Evolutionary conservation across 2,797 vertebrate species (phyloP), one percentile per base, ranked within the genome.

Genomic region (Arremon brunneinucha): DNA sequence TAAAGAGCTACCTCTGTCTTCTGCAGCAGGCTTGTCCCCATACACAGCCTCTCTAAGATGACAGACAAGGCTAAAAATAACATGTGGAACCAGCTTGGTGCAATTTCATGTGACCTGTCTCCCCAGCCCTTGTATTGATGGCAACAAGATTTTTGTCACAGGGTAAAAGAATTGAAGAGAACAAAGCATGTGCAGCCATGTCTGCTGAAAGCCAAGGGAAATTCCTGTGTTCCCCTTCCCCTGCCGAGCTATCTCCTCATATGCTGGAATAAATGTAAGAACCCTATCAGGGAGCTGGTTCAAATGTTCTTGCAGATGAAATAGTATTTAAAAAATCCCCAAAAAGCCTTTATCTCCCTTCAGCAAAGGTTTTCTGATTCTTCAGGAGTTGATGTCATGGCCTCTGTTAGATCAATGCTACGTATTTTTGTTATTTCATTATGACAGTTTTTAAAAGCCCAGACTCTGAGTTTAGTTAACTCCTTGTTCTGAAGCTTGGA

Each of bases 1-100:
- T 96, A 88, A 95, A 93, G 79, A 94, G 59, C 82, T 93, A 55
- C 91, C 59, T 90, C 91, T 88, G 62, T 94, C 79, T 76, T 97
- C 87, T 93, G 72, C 72, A 94, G 76, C 4, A 1, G 82, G 94
- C 72, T 82, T 56, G 63, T 93, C 69, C 59, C 79, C 1, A 14
- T 76, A 91, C 13, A 2, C 57, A 78, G 79, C 84, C 87, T 91
- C 68, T 91, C 69, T 49, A 59, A 86, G 47, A 91, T 83, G 91
- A 94, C 94, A 96, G 92, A 92, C 94, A 88, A 76, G 63, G 56
- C 82, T 96, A 88, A 94, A 96, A 96, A 96, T 95, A 94, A 90
- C 55, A 76, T 7, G 28, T 87, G 47, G 72, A 81, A 93, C 79
- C 82, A 89, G 76, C 89, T 79, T 85, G 79, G 76, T 94, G 87